Evolutionary conservation across 2,888 invertebrate species (phyloP).

Genomic region (Bursaphelenchus okinawaensis): DNA sequence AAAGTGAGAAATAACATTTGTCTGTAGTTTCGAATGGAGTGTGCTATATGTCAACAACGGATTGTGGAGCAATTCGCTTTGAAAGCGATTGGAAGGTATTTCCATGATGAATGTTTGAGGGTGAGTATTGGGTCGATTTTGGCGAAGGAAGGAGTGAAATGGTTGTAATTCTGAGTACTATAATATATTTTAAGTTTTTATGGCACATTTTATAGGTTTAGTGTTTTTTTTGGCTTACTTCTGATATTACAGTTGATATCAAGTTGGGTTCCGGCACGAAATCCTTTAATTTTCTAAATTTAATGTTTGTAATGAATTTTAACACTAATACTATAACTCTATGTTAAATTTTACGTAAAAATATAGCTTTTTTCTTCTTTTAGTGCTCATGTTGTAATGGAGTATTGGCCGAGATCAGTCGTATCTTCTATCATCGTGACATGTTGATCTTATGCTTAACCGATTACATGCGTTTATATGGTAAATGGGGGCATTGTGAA

Average conservation of each 20-base stretch:
- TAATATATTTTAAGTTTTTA: no score
- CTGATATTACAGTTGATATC: no score
- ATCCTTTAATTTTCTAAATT: no score
- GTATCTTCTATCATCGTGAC: slow-evolving; percentile 8
- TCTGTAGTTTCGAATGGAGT: slow-evolving; percentile 1
- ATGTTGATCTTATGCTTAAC: neutral
- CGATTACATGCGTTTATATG: slow-evolving; percentile 13
- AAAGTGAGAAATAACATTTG: neutral
- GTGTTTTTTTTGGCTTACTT: no score
- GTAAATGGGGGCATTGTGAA: neutral
- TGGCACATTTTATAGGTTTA: no score
- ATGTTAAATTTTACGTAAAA: no score
- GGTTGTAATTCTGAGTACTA: no score
- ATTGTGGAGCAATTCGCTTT: slow-evolving; percentile 6
- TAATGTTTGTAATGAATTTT: no score
- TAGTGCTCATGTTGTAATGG: slow-evolving; percentile 13
- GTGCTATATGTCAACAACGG: neutral
- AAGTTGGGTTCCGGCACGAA: no score
- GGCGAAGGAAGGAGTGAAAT: no score
- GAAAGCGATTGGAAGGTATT: slow-evolving; percentile 2
- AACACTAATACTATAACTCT: no score
- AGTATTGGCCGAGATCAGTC: neutral
- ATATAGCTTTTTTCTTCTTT: neutral
- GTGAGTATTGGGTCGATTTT: no score
- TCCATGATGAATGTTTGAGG: slow-evolving; percentile 11